Percentiles rank a stretch among this genome's conserved stretches.
Conservation (phyloP, 2,113 vertebrate genomes). For the Kryptolebias marmoratus region DNA sequence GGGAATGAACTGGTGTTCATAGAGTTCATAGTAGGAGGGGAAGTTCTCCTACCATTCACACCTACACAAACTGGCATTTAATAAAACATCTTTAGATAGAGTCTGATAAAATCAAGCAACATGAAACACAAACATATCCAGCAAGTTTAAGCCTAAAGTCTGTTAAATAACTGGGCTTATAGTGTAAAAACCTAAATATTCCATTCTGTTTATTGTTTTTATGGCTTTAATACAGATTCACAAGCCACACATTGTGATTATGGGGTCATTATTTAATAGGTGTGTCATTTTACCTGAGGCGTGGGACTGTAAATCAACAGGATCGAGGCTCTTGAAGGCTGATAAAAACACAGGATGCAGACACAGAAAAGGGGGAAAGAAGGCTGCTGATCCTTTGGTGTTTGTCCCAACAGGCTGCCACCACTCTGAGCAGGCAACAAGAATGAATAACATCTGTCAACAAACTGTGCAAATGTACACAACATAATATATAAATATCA, state of each 20-base stretch:
- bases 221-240: not conserved
- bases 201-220: constrained; percentile 6
- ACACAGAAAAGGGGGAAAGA: constrained; percentile 88
- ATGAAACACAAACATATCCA: not conserved
- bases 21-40: constrained; percentile 79
- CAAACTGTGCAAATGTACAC: not conserved
- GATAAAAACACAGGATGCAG: constrained; percentile 88
- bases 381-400: constrained; percentile 80
- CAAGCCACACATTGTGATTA: not conserved
- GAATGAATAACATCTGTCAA: not conserved
- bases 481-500: not conserved
- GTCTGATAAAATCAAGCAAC: constrained; percentile 11
- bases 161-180: no score
- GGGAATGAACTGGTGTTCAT: constrained; percentile 77
- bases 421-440: constrained; percentile 82
- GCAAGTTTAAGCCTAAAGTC: not conserved
- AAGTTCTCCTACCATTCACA: constrained; percentile 83
- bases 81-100: constrained; percentile 33
- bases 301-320: constrained; percentile 81
- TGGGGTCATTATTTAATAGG: constrained; percentile 5
- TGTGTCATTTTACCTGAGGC: constrained; percentile 81
- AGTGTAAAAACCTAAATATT: not conserved
- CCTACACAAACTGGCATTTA: constrained; percentile 74
- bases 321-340: constrained; percentile 83
- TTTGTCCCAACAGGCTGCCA: constrained; percentile 87